phyloP scores from a whole-genome alignment of 2,113 vertebrate species.

The Nettapus auritus region DNA sequence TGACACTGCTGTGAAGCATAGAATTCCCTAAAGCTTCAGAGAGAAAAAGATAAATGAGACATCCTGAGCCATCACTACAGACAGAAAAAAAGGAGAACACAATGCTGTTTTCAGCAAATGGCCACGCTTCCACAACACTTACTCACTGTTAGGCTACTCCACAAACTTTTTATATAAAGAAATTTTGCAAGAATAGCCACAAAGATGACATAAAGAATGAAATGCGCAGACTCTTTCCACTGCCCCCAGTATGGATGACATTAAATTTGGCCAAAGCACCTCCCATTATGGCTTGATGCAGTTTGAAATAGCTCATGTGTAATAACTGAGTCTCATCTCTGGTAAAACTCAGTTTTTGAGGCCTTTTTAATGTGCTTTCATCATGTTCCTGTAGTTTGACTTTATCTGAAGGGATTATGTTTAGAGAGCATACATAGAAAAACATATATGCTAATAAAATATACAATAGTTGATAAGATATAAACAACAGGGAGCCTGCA shows the following conservation, averaged over 20 bases:
- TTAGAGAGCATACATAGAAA: background rate
- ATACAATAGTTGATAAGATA: background rate
- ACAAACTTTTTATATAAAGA: background rate
- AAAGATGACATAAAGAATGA: background rate
- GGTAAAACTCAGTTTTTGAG: background rate
- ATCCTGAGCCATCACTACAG: constrained; percentile 34
- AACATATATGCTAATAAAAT: background rate
- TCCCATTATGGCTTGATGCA: background rate
- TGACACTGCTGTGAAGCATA: constrained; percentile 51
- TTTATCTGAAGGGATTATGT: background rate
- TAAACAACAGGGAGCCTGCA: background rate
- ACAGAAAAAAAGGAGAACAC: constrained; percentile 39
- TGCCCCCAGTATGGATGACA: background rate
- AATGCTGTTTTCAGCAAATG: constrained; percentile 58
- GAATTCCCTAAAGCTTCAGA: constrained; percentile 38
- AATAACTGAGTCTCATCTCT: background rate
- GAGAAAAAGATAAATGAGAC: constrained; percentile 40
- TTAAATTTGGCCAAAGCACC: background rate
- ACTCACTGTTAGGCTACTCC: constrained; percentile 20
- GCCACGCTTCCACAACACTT: background rate
- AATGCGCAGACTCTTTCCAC: background rate
- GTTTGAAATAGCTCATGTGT: background rate
- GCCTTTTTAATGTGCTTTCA: background rate
- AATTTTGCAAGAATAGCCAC: background rate
- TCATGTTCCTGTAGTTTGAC: background rate